Evolutionary conservation across 1,140 invertebrate species (phyloP), one percentile per base, ranked within the genome.

Genomic region (Drosophila watanabei): DNA sequence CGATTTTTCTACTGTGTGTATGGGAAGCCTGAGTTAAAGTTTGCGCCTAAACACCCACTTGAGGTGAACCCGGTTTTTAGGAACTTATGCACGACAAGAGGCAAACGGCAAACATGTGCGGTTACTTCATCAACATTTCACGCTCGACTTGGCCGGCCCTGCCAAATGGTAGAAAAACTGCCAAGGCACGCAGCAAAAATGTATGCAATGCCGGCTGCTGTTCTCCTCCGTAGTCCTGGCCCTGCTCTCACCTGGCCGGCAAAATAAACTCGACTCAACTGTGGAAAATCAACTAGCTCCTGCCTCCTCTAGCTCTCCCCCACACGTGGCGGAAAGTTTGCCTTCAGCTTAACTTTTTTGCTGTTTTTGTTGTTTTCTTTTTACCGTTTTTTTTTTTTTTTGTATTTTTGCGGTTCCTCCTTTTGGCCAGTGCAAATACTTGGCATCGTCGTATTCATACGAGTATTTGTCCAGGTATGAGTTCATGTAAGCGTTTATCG

Each of bases 91-190:
- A 65, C 35, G 49, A 80, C 62, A 54, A 43, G 71, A 43, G 41
- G 82, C 71, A 68, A 70, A 63, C 69, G 56, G 79, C 82, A 87
- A 78, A 64, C 75, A 79, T 79, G 75, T 79, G 77, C 76, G 85
- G 86, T 73, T 90, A 90, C 86, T 90, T 90, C 86, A 90, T 90
- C 86, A 86, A 90, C 86, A 90, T 86, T 90, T 90, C 72, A 86
- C 86, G 75, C 79, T 90, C 76, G 79, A 86, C 75, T 90, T 89
- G 86, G 49, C 61, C 85, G 63, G 51, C 41, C 51, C 35, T 57
- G 56, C 60, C 61, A 51, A 65, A 70, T 65, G 43, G 30, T 41
- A 48, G 54, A 84, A 84, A 71, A 62, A 73, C 65, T 75, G 66
- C 56, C 69, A 73, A 90, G 60, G 75, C 82, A 89, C 82, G 82